Base-by-base conservation (phyloP, 2,797 vertebrate genomes). In the Thripadectes ignobilis region DNA sequence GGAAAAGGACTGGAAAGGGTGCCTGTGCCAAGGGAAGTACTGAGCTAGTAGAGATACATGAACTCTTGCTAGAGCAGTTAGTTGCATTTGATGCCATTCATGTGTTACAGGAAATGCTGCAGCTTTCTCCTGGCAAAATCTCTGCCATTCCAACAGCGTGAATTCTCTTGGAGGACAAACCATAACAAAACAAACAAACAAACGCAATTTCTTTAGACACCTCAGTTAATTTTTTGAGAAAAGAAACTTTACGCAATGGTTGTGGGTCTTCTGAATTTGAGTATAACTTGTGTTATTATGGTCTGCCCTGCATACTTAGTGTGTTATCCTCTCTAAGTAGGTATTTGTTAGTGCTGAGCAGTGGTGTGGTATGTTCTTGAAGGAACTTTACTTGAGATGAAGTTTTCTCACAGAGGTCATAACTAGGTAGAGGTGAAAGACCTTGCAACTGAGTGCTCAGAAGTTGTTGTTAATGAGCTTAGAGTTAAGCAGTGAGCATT, bases 401-500 rank as follows among this genome's bases (percentile, higher is more conserved):
- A 55, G 69, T 88, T 95, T 95, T 90, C 83, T 92, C 84, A 67
- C 78, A 43, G 59, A 71, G 88, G 94, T 95, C 83, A 55, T 84
- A 78, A 69, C 43, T 84, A 87, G 73, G 41, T 77, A 88, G 88
- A 90, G 77, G 92, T 90, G 88, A 94, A 95, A 93, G 93, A 93
- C 90, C 88, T 95, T 92, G 67, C 51, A 88, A 52, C 55, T 36
- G 59, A 86, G 67, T 48, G 71, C 90, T 94, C 69, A 88, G 76
- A 93, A 95, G 77, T 69, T 93, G 94, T 36, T 1, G 10, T 90
- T 96, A 97, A 96, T 97, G 75, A 93, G 96, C 96, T 97, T 97
- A 95, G 76, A 39, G 41, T 68, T 95, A 96, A 95, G 94, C 69
- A 0, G 77, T 34, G 82, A 76, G 90, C 77, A 85, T 93, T 94